Percentiles rank a stretch among this genome's conserved stretches.
Evolutionary conservation across 2,888 invertebrate genomes (phyloP).

Genomic region (Napeogenes inachia): DNA sequence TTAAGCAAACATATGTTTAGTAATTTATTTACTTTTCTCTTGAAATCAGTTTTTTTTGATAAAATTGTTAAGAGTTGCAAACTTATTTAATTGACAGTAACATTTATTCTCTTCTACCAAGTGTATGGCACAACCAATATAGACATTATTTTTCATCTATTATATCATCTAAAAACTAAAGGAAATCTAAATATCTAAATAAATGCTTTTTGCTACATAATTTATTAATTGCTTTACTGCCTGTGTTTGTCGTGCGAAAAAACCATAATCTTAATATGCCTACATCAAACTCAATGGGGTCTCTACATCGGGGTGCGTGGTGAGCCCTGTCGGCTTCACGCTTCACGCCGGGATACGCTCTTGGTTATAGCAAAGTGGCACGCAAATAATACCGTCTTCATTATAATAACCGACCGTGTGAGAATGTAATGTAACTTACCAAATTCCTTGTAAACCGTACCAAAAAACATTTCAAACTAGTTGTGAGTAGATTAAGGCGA

Average conservation of each 20-base stretch:
- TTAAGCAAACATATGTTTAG: too few species aligned
- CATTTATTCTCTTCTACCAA: too few species aligned
- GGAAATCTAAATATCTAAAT: constrained; percentile 8
- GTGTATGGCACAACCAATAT: too few species aligned
- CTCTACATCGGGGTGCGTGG: constrained; percentile 55
- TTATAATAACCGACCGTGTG: constrained; percentile 60
- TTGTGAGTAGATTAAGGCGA: constrained; percentile 53
- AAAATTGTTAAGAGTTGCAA: too few species aligned
- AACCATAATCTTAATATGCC: constrained; percentile 54
- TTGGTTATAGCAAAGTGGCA: constrained; percentile 62
- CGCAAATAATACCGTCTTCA: constrained; percentile 54
- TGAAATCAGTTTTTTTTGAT: too few species aligned
- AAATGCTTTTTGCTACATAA: constrained; percentile 7
- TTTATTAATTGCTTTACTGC: constrained; percentile 16
- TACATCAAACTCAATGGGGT: constrained; percentile 46
- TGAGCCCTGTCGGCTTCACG: constrained; percentile 44
- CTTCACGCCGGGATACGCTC: constrained; percentile 49
- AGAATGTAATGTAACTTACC: constrained; percentile 49
- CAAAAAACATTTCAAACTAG: constrained; percentile 65
- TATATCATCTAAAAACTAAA: background rate
- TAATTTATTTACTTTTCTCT: too few species aligned
- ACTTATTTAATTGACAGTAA: too few species aligned
- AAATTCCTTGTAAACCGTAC: constrained; percentile 62
- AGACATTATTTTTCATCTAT: too few species aligned
- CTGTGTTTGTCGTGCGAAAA: constrained; percentile 55